A percentile compares a stretch with the other conserved stretches of the same genome.
Conservation (phyloP, 2,888 invertebrate species). For the Lagria hirta region DNA sequence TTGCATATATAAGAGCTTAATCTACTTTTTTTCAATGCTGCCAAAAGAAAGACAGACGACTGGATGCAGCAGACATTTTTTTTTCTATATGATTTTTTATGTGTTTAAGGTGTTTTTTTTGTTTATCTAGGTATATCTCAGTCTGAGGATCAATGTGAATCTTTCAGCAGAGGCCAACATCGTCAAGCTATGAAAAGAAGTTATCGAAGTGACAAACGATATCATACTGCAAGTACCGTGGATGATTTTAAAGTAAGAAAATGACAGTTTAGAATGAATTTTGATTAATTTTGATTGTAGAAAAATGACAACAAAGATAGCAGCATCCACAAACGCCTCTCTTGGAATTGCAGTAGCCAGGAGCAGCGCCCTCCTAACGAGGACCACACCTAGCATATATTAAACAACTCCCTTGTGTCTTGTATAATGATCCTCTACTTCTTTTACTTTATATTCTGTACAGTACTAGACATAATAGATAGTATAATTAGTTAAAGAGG, state of each 20-base stretch:
- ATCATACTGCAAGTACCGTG: slow-evolving; percentile 67
- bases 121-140: slow-evolving; percentile 38
- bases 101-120: slow-evolving; percentile 15
- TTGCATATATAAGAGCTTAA: slow-evolving; percentile 21
- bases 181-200: slow-evolving; percentile 56
- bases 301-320: slow-evolving; percentile 56
- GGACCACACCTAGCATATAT: slow-evolving; percentile 53
- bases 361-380: slow-evolving; percentile 43
- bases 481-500: slow-evolving; percentile 22
- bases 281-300: slow-evolving; percentile 42
- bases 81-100: slow-evolving; percentile 15
- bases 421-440: slow-evolving; percentile 49
- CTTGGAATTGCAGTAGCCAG: slow-evolving; percentile 60
- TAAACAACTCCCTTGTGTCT: slow-evolving; percentile 44
- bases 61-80: slow-evolving; percentile 11
- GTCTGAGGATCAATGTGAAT: slow-evolving; percentile 48
- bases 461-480: slow-evolving; percentile 44
- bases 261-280: slow-evolving; percentile 1
- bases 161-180: slow-evolving; percentile 52
- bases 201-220: slow-evolving; percentile 57
- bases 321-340: slow-evolving; percentile 63
- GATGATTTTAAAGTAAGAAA: slow-evolving; percentile 60
- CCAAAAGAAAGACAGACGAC: slow-evolving; percentile 11
- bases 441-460: slow-evolving; percentile 47
- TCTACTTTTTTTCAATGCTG: slow-evolving; percentile 9